Conservation (phyloP, 2,113 vertebrate species). For the Silurus meridionalis region DNA sequence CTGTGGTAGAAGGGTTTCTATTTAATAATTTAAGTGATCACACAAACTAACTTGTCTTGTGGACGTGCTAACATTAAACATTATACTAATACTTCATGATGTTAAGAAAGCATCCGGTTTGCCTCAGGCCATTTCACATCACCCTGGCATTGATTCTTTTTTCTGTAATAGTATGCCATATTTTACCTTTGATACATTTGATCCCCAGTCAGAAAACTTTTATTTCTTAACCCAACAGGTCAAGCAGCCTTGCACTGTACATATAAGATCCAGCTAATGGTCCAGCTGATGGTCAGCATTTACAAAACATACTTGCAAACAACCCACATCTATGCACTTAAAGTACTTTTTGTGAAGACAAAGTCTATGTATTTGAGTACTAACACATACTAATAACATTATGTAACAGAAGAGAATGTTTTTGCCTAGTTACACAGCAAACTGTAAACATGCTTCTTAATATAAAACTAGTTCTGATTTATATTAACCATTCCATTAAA, state of each 20-base stretch:
- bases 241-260: neutral
- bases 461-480: no score
- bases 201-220: neutral
- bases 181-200: neutral
- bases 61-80: neutral
- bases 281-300: neutral
- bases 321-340: no score
- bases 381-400: no score
- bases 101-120: neutral
- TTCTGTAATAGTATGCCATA: neutral
- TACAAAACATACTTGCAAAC: neutral
- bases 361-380: no score
- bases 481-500: no score
- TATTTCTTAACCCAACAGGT: neutral
- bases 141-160: neutral
- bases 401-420: no score
- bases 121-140: neutral
- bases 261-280: neutral
- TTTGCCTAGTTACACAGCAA: no score
- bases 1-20: neutral
- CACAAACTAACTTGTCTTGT: neutral
- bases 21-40: neutral
- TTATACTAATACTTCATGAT: neutral
- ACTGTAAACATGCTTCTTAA: no score
- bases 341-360: no score